Percentiles rank a stretch among this genome's conserved stretches.
Conservation (phyloP, 2,797 vertebrate species). For the Lindbergichthys nudifrons region DNA sequence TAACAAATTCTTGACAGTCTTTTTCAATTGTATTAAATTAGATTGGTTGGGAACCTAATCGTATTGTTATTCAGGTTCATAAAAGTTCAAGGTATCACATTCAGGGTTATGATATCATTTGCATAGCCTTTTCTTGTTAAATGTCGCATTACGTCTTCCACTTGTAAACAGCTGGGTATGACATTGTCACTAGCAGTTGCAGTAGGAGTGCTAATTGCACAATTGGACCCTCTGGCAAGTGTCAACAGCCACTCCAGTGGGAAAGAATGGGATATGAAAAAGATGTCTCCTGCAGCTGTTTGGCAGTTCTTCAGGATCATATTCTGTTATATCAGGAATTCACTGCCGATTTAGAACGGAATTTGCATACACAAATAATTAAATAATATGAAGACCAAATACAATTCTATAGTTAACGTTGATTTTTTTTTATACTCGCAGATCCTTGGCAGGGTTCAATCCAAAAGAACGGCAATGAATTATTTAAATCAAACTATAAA, state of each 20-base stretch:
- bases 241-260: slow-evolving; percentile 60
- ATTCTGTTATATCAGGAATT: slow-evolving; percentile 51
- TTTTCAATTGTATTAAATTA: neutral
- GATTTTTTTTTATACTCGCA: neutral
- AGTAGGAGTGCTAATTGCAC: slow-evolving; percentile 61
- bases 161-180: slow-evolving; percentile 41
- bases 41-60: neutral
- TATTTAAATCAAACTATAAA: slow-evolving; percentile 7
- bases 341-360: slow-evolving; percentile 24
- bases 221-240: slow-evolving; percentile 65
- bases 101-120: slow-evolving; percentile 34
- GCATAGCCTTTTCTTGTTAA: slow-evolving; percentile 41
- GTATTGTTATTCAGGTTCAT: neutral
- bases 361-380: slow-evolving; percentile 22
- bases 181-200: slow-evolving; percentile 65
- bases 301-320: slow-evolving; percentile 50
- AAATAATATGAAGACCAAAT: neutral
- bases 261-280: slow-evolving; percentile 32
- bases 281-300: slow-evolving; percentile 60
- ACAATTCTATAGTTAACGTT: neutral
- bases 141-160: slow-evolving; percentile 53
- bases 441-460: neutral
- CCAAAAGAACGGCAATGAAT: neutral
- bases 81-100: slow-evolving; percentile 40
- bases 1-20: too few species aligned